Evolutionary conservation across 2,888 invertebrate species (phyloP).

Genomic region (Pimpla rufipes): DNA sequence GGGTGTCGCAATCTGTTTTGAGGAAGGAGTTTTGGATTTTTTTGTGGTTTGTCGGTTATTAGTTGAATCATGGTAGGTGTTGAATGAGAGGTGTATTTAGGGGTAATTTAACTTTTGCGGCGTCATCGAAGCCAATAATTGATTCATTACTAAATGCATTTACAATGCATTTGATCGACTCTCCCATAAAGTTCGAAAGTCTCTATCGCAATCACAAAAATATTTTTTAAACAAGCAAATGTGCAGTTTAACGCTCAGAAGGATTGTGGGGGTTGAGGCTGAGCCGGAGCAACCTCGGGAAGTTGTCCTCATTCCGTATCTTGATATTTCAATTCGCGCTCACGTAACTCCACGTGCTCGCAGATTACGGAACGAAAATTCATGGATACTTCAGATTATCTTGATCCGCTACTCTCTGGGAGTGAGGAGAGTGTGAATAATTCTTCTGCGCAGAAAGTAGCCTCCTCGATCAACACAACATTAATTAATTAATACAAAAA

Average conservation of each 20-base stretch:
- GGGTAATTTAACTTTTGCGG: too few relatives aligned
- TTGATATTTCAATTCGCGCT: not conserved
- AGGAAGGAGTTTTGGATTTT: too few relatives aligned
- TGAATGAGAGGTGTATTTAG: too few relatives aligned
- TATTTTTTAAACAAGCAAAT: not conserved
- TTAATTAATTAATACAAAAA: too few relatives aligned
- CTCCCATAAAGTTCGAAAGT: not conserved
- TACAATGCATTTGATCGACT: too few relatives aligned
- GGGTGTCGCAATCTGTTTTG: too few relatives aligned
- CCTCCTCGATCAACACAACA: too few relatives aligned
- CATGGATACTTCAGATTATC: constrained; percentile 2
- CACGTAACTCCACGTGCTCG: not conserved
- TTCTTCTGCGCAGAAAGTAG: too few relatives aligned
- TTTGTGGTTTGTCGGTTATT: too few relatives aligned
- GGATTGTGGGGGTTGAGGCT: not conserved
- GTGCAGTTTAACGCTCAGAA: not conserved
- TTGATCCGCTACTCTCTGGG: not conserved
- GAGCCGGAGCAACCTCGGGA: not conserved
- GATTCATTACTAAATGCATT: too few relatives aligned
- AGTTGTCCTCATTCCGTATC: constrained; percentile 1
- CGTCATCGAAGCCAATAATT: too few relatives aligned
- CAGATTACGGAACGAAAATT: not conserved
- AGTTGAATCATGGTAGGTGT: too few relatives aligned
- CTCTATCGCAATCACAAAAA: not conserved
- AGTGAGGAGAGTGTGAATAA: not conserved